A percentile compares a stretch with the other conserved stretches of the same genome.
phyloP scores from a whole-genome alignment of 2,113 vertebrate species.

The Sinocyclocheilus anshuiensis region DNA sequence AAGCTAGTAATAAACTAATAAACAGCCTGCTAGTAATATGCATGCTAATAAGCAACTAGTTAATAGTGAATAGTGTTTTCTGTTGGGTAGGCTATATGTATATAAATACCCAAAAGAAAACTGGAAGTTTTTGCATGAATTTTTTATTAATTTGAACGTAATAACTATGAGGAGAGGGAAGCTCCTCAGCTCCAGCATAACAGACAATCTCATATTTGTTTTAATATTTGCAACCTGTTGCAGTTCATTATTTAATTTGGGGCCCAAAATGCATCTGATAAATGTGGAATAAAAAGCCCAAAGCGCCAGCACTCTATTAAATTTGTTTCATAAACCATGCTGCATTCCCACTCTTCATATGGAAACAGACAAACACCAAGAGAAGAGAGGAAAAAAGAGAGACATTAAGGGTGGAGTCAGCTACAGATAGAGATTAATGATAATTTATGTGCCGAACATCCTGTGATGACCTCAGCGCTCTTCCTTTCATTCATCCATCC shows the following conservation, averaged over 20 bases:
- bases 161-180: background rate
- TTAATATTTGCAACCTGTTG: background rate
- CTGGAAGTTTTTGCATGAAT: no score
- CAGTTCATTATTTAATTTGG: background rate
- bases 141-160: background rate
- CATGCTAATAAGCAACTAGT: no score
- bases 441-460: conserved; percentile 56
- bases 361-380: background rate
- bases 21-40: no score
- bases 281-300: conserved; percentile 13
- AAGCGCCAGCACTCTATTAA: conserved; percentile 1
- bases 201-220: conserved; percentile 1
- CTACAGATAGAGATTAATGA: conserved; percentile 47
- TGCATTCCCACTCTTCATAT: background rate
- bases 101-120: no score
- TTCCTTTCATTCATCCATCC: background rate
- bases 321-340: conserved; percentile 1
- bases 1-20: no score
- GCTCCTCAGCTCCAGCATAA: background rate
- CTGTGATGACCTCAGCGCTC: conserved; percentile 52
- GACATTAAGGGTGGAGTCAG: conserved; percentile 16
- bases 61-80: no score
- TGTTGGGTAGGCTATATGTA: no score
- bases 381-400: background rate
- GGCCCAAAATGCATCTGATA: conserved; percentile 24